Evolutionary conservation across 2,113 vertebrate species (phyloP).

Genomic region (Hiodon alosoides): DNA sequence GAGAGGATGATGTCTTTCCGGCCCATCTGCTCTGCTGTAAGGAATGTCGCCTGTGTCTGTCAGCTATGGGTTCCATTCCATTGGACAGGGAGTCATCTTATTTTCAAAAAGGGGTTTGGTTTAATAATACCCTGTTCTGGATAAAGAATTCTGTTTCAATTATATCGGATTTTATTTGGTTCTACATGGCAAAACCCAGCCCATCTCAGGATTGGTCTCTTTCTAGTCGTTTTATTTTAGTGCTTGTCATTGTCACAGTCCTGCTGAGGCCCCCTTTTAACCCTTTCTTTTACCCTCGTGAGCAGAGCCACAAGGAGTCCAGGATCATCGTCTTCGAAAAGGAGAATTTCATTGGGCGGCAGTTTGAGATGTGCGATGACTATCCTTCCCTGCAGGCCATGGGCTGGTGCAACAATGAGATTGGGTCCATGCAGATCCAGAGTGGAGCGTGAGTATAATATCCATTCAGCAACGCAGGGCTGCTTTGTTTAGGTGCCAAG

Average conservation of each 20-base stretch:
- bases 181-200: too few relatives aligned
- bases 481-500: too few relatives aligned
- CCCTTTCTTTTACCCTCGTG: slow-evolving; percentile 8
- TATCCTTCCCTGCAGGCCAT: slow-evolving; percentile 95
- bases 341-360: slow-evolving; percentile 85
- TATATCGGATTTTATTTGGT: too few relatives aligned
- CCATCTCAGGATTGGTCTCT: too few relatives aligned
- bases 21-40: slow-evolving; percentile 88
- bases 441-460: slow-evolving; percentile 80
- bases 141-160: too few relatives aligned
- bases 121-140: too few relatives aligned
- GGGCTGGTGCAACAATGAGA: slow-evolving; percentile 92
- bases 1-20: slow-evolving; percentile 96
- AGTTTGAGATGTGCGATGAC: slow-evolving; percentile 85
- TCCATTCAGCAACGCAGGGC: too few relatives aligned
- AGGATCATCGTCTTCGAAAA: slow-evolving; percentile 84
- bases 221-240: too few relatives aligned
- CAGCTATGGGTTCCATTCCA: background rate
- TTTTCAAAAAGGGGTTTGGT: background rate
- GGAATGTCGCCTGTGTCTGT: slow-evolving; percentile 38
- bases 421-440: slow-evolving; percentile 87
- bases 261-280: background rate
- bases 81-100: background rate
- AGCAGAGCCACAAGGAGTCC: slow-evolving; percentile 88
- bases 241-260: background rate